These are phyloP conservation scores for Amphiduros pacificus DNA, from an alignment of 2,888 invertebrate species.

Conservation along the genomic window DNA sequence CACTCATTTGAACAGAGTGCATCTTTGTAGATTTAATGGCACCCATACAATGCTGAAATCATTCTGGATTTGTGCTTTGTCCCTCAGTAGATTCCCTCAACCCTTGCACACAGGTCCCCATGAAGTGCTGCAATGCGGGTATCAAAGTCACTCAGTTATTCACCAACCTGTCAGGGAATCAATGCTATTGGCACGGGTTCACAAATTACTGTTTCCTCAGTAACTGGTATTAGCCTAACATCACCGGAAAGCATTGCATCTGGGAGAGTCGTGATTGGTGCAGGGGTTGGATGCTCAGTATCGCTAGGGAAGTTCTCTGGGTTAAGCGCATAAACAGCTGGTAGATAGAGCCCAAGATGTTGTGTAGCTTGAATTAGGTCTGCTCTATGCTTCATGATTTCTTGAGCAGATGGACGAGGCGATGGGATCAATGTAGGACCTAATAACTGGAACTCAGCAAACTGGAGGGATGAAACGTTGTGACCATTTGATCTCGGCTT, in stretches of 20 bases:
- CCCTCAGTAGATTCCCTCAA: not conserved
- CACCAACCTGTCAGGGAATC: not conserved
- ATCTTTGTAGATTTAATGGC: not conserved
- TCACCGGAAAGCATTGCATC: not conserved
- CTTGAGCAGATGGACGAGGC: no score
- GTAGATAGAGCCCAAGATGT: no score
- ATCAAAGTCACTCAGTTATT: not conserved
- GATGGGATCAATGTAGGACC: no score
- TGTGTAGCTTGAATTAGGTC: no score
- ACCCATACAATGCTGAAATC: slow-evolving; percentile 2
- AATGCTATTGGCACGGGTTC: not conserved
- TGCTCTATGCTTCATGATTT: no score
- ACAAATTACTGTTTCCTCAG: not conserved
- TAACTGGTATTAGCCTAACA: not conserved
- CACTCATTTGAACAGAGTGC: not conserved
- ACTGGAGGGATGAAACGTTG: no score
- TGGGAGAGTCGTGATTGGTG: not conserved
- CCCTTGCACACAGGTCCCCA: not conserved
- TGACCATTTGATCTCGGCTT: no score
- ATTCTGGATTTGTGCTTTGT: not conserved
- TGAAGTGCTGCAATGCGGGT: not conserved
- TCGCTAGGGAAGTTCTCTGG: no score
- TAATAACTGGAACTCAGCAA: no score
- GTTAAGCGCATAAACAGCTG: no score
- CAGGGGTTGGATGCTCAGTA: no score